Evolutionary conservation across 2,113 vertebrate species (phyloP).

Genomic region (Marcusenius ussheri): DNA sequence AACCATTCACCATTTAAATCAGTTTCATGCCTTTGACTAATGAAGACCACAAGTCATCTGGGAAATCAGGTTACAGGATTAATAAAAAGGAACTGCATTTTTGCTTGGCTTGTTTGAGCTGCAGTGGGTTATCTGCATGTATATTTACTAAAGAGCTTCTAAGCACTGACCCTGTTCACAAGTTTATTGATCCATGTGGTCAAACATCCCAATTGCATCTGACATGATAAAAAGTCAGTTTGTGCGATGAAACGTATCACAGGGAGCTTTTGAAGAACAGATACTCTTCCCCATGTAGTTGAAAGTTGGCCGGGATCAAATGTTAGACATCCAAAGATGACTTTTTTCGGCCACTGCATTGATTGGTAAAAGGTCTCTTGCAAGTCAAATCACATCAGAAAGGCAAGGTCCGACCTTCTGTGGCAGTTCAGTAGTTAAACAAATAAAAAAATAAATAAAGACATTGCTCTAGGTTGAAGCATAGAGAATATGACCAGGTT

Average conservation of each 20-base stretch:
- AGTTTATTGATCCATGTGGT: neutral
- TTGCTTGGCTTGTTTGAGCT: neutral
- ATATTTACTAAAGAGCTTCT: neutral
- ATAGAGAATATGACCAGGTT: neutral
- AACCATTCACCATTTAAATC: neutral
- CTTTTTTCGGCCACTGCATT: neutral
- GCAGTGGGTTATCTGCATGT: neutral
- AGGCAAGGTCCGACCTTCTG: neutral
- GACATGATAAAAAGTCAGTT: neutral
- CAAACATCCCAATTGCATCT: neutral
- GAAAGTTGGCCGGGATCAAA: neutral
- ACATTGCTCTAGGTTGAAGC: neutral
- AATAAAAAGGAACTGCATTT: neutral
- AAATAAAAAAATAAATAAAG: neutral
- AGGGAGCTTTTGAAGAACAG: neutral
- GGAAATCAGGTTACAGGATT: neutral
- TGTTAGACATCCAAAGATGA: neutral
- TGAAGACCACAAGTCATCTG: neutral
- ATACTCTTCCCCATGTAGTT: neutral
- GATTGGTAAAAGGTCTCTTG: neutral
- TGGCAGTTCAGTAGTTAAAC: neutral
- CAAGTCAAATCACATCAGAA: neutral
- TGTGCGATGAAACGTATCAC: neutral
- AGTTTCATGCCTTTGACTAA: neutral
- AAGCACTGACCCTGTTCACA: neutral